A percentile compares a stretch with the other conserved stretches of the same genome.
phyloP scores from a whole-genome alignment of 2,888 invertebrate genomes.

The Dryadula phaetusa region DNA sequence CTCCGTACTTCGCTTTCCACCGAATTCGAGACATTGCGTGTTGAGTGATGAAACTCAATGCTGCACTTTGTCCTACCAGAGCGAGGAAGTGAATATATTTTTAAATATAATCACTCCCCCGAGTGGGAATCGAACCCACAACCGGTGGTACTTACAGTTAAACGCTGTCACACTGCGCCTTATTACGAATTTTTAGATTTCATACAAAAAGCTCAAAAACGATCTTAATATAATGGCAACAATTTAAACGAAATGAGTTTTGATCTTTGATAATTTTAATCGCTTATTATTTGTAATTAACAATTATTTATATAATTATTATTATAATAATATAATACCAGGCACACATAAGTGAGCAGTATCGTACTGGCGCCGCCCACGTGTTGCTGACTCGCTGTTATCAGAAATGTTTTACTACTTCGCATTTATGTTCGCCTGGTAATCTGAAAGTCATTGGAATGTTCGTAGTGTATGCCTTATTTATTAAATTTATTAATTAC shows the following conservation, averaged over 20 bases:
- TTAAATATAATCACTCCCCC: too few relatives aligned
- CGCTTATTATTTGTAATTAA: background rate
- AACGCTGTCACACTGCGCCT: too few relatives aligned
- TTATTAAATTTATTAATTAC: too few relatives aligned
- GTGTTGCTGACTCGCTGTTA: conserved; percentile 64
- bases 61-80: too few relatives aligned
- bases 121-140: too few relatives aligned
- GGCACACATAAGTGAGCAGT: conserved; percentile 56
- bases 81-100: too few relatives aligned
- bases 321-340: conserved; percentile 58
- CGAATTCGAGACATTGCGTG: too few relatives aligned
- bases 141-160: too few relatives aligned
- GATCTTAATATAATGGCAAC: background rate
- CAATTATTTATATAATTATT: conserved; percentile 40
- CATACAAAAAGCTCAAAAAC: too few relatives aligned
- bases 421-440: conserved; percentile 61
- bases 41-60: too few relatives aligned
- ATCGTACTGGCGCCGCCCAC: conserved; percentile 59
- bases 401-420: conserved; percentile 51
- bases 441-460: conserved; percentile 48
- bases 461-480: conserved; percentile 24
- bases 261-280: background rate
- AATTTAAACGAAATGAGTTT: background rate
- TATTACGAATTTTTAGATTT: too few relatives aligned
- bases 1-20: too few relatives aligned